Percentiles rank a stretch among this genome's conserved stretches.
These are phyloP conservation scores for Listronotus bonariensis DNA, from an alignment of 1,140 invertebrate genomes.

Conservation along the genomic window DNA sequence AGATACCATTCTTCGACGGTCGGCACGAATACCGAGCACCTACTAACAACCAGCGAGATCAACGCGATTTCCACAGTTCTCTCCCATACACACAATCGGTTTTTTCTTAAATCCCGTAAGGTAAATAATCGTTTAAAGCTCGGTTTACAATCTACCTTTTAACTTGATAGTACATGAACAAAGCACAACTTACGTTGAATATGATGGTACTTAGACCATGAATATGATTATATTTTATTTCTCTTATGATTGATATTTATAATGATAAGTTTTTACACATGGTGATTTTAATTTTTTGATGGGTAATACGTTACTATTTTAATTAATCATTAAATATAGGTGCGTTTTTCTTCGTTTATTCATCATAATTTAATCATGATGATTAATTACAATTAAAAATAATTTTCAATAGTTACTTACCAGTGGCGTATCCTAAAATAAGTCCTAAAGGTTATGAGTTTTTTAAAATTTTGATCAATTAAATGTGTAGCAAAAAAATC, in stretches of 20 bases:
- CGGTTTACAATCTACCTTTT: constrained; percentile 30
- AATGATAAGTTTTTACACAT: constrained; percentile 25
- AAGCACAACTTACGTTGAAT: constrained; percentile 23
- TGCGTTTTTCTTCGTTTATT: too few relatives aligned
- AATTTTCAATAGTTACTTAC: too few relatives aligned
- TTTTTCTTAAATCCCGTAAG: constrained; percentile 34
- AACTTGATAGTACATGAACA: constrained; percentile 26
- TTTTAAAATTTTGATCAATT: too few relatives aligned
- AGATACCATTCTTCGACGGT: constrained; percentile 30
- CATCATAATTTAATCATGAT: too few relatives aligned
- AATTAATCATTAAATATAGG: too few relatives aligned
- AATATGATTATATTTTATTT: constrained; percentile 23
- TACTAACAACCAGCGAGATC: constrained; percentile 35
- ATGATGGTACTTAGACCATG: constrained; percentile 26
- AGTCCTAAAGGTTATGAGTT: too few relatives aligned
- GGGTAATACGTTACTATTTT: too few relatives aligned
- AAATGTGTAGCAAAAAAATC: too few relatives aligned
- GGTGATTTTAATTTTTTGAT: constrained; percentile 8
- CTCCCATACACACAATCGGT: constrained; percentile 30
- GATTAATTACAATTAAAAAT: too few relatives aligned
- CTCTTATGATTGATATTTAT: constrained; percentile 11
- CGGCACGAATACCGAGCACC: constrained; percentile 31
- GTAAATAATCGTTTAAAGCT: constrained; percentile 35
- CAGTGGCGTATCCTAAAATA: too few relatives aligned
- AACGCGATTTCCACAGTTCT: constrained; percentile 34